Percentiles rank a stretch among this genome's conserved stretches.
These are phyloP conservation scores for Channa maculata DNA, from an alignment of 2,113 vertebrate species.

Conservation along the genomic window DNA sequence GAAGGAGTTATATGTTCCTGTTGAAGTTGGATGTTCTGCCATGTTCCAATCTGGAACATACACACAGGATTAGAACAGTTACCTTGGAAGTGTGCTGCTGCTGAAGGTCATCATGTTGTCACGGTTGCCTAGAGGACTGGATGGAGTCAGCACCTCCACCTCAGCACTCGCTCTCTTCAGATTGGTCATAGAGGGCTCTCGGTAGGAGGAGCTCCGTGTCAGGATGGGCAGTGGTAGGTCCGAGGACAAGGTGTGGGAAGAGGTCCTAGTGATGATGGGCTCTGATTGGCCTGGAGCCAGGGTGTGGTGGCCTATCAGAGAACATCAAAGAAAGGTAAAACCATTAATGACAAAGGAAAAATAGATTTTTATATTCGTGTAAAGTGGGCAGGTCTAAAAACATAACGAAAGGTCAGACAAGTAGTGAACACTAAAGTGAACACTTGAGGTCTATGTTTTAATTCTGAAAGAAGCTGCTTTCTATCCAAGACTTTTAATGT, in stretches of 20 bases:
- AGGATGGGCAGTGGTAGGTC: slow-evolving; percentile 62
- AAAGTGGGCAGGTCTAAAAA: neutral
- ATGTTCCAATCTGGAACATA: too few species aligned
- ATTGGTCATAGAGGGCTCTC: slow-evolving; percentile 84
- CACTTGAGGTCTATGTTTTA: too few species aligned
- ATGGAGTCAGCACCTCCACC: slow-evolving; percentile 92
- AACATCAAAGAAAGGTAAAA: slow-evolving; percentile 1
- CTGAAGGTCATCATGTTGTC: slow-evolving; percentile 98
- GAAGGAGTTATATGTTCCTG: neutral
- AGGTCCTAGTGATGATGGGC: slow-evolving; percentile 81
- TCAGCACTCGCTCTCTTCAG: slow-evolving; percentile 94
- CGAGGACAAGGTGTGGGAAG: slow-evolving; percentile 64
- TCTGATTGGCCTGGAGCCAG: slow-evolving; percentile 85
- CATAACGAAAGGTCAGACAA: neutral
- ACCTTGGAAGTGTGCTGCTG: slow-evolving; percentile 94
- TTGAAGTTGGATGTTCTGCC: too few species aligned
- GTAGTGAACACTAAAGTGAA: too few species aligned
- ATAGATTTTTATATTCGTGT: neutral
- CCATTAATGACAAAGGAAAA: neutral
- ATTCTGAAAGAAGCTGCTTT: too few species aligned
- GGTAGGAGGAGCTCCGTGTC: slow-evolving; percentile 86
- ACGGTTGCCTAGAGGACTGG: slow-evolving; percentile 91
- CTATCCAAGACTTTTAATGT: too few species aligned
- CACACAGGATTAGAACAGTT: neutral
- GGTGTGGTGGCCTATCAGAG: slow-evolving; percentile 74